Evolutionary conservation across 2,113 vertebrate genomes (phyloP).

Genomic region (Formicarius rufipectus): DNA sequence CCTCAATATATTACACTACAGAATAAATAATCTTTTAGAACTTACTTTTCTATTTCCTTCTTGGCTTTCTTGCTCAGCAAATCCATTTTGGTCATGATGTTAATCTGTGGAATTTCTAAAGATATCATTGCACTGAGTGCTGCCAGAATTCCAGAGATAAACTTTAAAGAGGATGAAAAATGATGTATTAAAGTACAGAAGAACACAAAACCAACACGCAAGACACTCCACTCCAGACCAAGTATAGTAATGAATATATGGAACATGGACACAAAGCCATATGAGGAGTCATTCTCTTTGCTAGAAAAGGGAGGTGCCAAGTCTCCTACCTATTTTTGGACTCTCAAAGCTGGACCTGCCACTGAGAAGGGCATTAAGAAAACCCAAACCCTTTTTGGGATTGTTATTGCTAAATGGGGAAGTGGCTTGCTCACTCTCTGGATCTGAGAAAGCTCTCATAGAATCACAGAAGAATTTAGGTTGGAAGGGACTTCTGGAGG

Average conservation of each 20-base stretch:
- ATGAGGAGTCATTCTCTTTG: background rate
- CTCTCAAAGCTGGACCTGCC: background rate
- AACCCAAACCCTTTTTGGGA: background rate
- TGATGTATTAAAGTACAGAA: background rate
- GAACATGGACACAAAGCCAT: background rate
- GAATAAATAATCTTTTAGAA: background rate
- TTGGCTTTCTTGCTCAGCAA: constrained; percentile 93
- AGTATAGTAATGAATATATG: background rate
- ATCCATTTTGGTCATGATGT: constrained; percentile 99
- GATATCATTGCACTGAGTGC: constrained; percentile 94
- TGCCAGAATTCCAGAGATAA: constrained; percentile 95
- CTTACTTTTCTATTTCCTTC: constrained; percentile 96
- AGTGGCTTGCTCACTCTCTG: background rate
- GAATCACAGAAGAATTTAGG: background rate
- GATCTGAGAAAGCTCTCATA: background rate
- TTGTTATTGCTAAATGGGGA: background rate
- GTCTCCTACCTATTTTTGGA: background rate
- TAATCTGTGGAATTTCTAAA: constrained; percentile 94
- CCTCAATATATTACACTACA: background rate
- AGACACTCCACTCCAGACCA: background rate
- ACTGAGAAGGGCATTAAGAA: background rate
- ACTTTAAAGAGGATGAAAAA: constrained; percentile 74
- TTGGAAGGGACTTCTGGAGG: background rate
- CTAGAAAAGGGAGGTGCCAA: background rate
- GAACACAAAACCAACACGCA: background rate